A percentile compares a stretch with the other conserved stretches of the same genome.
phyloP scores from a whole-genome alignment of 2,888 invertebrate species.

The Caenorhabditis parvicauda region DNA sequence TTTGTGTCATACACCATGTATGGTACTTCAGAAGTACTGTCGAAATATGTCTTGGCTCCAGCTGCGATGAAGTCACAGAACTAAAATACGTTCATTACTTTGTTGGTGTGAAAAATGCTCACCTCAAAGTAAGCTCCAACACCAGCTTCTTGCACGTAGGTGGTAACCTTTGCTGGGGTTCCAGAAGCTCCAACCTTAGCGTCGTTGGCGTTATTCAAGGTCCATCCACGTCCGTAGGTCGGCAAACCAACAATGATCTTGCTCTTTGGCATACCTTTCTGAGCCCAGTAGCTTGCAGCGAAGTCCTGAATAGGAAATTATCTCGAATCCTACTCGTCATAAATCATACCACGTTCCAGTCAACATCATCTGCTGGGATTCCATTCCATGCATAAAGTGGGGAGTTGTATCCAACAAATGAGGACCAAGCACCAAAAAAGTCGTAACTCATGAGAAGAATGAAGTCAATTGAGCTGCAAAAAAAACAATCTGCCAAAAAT shows the following conservation, averaged over 20 bases:
- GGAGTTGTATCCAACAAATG: conserved; percentile 44
- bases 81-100: conserved; percentile 64
- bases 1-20: conserved; percentile 75
- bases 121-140: conserved; percentile 88
- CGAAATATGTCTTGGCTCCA: conserved; percentile 77
- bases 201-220: conserved; percentile 39
- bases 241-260: conserved; percentile 57
- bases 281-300: conserved; percentile 76
- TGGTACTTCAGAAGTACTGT: conserved; percentile 74
- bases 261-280: conserved; percentile 54
- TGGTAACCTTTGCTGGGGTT: conserved; percentile 36
- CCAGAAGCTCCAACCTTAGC: conserved; percentile 42
- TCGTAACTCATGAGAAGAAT: conserved; percentile 56
- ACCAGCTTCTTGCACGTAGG: conserved; percentile 85
- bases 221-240: conserved; percentile 59
- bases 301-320: conserved; percentile 69
- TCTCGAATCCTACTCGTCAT: not conserved
- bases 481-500: not conserved
- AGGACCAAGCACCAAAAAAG: conserved; percentile 51
- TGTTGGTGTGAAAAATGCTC: not conserved
- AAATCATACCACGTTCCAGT: conserved; percentile 43
- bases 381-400: conserved; percentile 42
- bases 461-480: conserved; percentile 43
- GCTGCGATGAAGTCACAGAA: conserved; percentile 80
- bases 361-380: conserved; percentile 36